Evolutionary conservation across 2,888 invertebrate species (phyloP), one percentile per base, ranked within the genome.

Genomic region (Drosophila testacea): DNA sequence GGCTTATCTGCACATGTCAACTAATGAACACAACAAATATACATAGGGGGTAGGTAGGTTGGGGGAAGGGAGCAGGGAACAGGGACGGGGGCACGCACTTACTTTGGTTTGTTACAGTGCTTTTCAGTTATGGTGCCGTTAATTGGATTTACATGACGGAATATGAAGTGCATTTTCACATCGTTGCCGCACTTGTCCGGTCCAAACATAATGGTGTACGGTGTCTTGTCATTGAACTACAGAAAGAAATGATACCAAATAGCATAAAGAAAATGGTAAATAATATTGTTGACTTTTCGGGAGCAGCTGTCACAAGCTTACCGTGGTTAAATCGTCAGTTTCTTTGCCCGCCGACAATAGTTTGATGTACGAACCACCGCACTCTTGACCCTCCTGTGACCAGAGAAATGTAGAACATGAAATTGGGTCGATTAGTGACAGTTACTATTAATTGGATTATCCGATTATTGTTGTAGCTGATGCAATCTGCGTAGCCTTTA

Each of bases 181-280:
- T 98, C 98, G 90, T 96, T 97, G 74, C 99, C 99, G 93, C 99
- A 99, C 93, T 99, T 99, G 94, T 99, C 99, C 7, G 99, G 99
- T 0, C 99, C 99, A 93, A 99, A 99, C 99, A 99, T 99, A 89
- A 99, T 98, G 2, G 98, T 97, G 93, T 99, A 99, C 0, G 98
- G 96, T 0, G 99, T 98, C 93, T 98, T 98, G 93, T 99, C 99
- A 92, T 97, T 95, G 93, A 99, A 98, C 90, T 93, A 84, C 30
- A 79, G 75, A 32, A 72, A 38, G 30, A 54, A 28, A 59, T 38
- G 6, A 63, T 13, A 57, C 16, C 11, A 47, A 42, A 60, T 36
- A 38, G n/a, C 32, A 38, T 46, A 48, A 48, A 61, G 4, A 57
- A 2, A 38, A 22, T 28, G 46, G 42, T 48, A 70, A 47, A 61